These are phyloP conservation scores for Synergus laeviventris DNA, from an alignment of 2,888 invertebrate species.

Conservation along the genomic window DNA sequence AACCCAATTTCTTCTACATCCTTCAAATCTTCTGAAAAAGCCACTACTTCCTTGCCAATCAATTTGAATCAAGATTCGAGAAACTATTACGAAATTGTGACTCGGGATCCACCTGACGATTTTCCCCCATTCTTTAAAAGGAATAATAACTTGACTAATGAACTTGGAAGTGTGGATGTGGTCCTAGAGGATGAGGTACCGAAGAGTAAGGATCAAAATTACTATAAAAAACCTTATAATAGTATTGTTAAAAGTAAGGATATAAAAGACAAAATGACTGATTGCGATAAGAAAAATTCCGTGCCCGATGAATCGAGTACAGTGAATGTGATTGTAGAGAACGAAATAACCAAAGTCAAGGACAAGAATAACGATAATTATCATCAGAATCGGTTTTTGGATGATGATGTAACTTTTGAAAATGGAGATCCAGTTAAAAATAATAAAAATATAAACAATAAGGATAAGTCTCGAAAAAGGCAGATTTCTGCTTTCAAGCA, in stretches of 20 bases:
- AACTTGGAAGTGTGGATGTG: conserved; percentile 52
- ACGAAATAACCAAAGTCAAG: background rate
- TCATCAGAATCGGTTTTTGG: conserved; percentile 17
- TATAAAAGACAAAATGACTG: background rate
- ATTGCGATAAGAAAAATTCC: background rate
- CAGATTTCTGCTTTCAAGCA: conserved; percentile 9
- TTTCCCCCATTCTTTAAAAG: conserved; percentile 66
- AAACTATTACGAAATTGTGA: conserved; percentile 48
- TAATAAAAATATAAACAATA: background rate
- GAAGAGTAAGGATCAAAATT: conserved; percentile 39
- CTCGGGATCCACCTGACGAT: conserved; percentile 61
- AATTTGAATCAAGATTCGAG: conserved; percentile 41
- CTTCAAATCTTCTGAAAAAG: conserved; percentile 21
- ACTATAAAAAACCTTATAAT: background rate
- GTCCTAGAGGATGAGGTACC: conserved; percentile 53
- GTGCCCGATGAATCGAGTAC: background rate
- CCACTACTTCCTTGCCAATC: conserved; percentile 9
- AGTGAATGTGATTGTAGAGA: conserved; percentile 3
- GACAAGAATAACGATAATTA: background rate
- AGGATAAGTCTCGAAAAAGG: conserved; percentile 12
- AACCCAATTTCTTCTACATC: background rate
- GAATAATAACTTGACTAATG: conserved; percentile 40
- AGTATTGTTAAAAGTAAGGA: conserved; percentile 4
- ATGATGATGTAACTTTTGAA: conserved; percentile 39
- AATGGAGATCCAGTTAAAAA: conserved; percentile 44